Percentiles rank a stretch among this genome's conserved stretches.
These are phyloP conservation scores for Lytechinus pictus DNA, from an alignment of 35 echinoderm and acorn worm species.

Conservation along the genomic window DNA sequence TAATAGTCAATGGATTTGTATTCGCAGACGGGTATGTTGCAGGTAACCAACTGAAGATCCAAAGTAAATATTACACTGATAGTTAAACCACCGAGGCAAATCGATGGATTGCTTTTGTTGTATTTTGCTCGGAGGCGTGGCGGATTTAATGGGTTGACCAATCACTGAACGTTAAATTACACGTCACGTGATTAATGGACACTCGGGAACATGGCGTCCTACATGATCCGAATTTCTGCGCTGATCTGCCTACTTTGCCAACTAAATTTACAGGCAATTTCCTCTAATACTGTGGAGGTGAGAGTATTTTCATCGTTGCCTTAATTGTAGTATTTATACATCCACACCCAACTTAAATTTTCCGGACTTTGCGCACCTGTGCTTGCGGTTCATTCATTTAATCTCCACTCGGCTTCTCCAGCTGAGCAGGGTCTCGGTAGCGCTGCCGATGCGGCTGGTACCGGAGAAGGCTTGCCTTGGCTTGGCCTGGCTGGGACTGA, in stretches of 20 bases:
- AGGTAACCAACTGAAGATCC: background rate
- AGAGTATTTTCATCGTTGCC: background rate
- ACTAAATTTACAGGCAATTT: background rate
- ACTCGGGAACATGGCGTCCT: background rate
- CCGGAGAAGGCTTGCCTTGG: no score
- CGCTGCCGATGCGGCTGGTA: no score
- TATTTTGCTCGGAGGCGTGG: background rate
- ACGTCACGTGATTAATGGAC: background rate
- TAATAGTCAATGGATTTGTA: background rate
- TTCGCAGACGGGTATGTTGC: background rate
- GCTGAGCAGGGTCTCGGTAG: no score
- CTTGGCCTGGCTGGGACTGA: no score
- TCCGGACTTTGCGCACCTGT: no score
- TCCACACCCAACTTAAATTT: no score
- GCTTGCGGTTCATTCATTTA: no score
- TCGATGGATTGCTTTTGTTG: background rate
- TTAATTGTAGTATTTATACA: background rate
- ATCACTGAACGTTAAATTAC: background rate
- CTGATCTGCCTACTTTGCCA: background rate
- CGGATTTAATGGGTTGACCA: background rate
- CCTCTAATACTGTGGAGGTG: background rate
- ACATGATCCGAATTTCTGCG: background rate
- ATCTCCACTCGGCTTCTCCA: no score
- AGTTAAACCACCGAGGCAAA: background rate
- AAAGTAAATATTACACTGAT: background rate